These are phyloP conservation scores for Phataginus tricuspis DNA, from an alignment of 2,797 vertebrate genomes.

Conservation along the genomic window DNA sequence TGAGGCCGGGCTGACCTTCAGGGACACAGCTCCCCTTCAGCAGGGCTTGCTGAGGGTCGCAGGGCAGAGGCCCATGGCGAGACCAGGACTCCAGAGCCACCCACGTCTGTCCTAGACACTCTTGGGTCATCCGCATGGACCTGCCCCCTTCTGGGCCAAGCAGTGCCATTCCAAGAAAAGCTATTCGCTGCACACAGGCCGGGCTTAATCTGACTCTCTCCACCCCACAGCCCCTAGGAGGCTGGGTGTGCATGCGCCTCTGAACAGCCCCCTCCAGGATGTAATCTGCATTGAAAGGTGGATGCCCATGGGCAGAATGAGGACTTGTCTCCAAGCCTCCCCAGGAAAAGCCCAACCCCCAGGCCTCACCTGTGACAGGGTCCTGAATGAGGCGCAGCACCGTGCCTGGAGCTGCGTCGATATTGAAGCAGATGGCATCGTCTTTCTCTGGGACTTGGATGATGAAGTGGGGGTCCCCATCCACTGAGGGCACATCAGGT, in stretches of 20 bases:
- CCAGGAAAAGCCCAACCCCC: background rate
- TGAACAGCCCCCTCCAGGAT: background rate
- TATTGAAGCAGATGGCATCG: conserved; percentile 95
- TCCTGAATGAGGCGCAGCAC: conserved; percentile 93
- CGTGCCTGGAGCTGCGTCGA: conserved; percentile 91
- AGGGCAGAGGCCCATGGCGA: background rate
- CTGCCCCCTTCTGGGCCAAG: background rate
- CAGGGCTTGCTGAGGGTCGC: background rate
- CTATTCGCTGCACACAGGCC: background rate
- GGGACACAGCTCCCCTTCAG: background rate
- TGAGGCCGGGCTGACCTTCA: background rate
- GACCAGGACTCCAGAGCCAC: background rate
- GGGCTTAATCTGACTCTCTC: background rate
- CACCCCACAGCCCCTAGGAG: background rate
- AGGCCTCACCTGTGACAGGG: conserved; percentile 89
- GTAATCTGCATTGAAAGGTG: background rate
- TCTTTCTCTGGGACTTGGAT: conserved; percentile 90
- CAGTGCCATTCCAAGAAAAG: background rate
- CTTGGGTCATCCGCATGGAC: background rate
- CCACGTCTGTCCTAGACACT: background rate
- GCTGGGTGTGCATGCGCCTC: background rate
- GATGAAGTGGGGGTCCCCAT: conserved; percentile 97
- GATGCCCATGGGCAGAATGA: background rate
- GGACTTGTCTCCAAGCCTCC: background rate
- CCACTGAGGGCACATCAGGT: conserved; percentile 88